Conservation (phyloP, 2,797 vertebrate genomes). For the Dallia pectoralis region DNA sequence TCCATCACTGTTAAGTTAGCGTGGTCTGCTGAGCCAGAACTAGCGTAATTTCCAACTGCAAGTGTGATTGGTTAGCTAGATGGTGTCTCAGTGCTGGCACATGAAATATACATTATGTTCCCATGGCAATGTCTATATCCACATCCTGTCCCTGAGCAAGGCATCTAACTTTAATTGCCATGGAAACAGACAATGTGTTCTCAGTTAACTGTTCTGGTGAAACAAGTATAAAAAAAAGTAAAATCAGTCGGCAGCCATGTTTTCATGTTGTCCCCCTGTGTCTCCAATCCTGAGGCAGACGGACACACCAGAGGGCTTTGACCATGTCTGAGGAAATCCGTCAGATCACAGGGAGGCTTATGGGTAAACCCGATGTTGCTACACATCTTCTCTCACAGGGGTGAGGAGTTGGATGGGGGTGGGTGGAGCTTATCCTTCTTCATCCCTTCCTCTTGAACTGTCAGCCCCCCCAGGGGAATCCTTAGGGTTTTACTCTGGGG, state of each 20-base stretch:
- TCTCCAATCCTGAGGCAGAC: neutral
- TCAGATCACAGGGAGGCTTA: neutral
- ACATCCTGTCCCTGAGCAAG: no score
- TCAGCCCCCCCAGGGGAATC: neutral
- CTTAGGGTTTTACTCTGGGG: neutral
- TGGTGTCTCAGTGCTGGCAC: no score
- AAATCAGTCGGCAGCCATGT: neutral
- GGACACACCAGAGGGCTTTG: neutral
- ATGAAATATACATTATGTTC: no score
- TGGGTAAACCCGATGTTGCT: constrained; percentile 32
- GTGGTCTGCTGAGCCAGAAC: neutral
- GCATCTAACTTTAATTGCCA: no score
- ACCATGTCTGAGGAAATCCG: constrained; percentile 1
- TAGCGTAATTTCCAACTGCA: neutral
- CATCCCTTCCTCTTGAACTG: neutral
- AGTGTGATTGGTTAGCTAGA: neutral
- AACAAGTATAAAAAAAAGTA: neutral
- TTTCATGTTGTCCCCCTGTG: neutral
- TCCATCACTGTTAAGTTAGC: neutral
- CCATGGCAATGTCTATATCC: no score
- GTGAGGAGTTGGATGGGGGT: neutral
- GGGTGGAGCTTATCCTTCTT: neutral
- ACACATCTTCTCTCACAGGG: constrained; percentile 9
- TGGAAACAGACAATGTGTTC: no score
- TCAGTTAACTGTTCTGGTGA: neutral